Evolutionary conservation across 2,113 vertebrate species (phyloP).

Genomic region (Tursiops truncatus): DNA sequence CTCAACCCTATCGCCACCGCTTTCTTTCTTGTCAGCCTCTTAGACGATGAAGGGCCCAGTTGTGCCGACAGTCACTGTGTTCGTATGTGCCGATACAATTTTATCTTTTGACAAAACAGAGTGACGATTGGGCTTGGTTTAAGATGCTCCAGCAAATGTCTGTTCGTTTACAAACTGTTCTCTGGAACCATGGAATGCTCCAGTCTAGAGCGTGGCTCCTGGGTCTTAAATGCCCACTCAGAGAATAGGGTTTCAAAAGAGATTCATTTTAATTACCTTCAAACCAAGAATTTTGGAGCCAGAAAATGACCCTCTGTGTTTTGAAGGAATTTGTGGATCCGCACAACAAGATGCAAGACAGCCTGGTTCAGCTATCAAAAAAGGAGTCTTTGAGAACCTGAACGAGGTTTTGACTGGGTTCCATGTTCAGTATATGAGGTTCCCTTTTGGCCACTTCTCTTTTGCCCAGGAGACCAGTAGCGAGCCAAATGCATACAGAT

Average conservation of each 20-base stretch:
- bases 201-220: background rate
- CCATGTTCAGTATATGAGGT: background rate
- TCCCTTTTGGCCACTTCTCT: background rate
- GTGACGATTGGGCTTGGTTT: background rate
- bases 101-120: background rate
- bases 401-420: constrained; percentile 21
- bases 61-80: background rate
- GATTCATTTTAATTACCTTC: background rate
- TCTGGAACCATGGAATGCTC: background rate
- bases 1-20: background rate
- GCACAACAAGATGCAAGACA: background rate
- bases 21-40: background rate
- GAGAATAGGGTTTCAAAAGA: background rate
- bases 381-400: background rate
- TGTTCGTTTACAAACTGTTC: background rate
- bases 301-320: background rate
- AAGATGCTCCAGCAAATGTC: background rate
- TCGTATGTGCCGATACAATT: background rate
- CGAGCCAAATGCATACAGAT: background rate
- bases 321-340: background rate
- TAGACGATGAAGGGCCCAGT: background rate
- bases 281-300: background rate
- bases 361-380: background rate
- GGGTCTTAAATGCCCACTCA: background rate
- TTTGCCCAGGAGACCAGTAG: background rate